Evolutionary conservation across 2,113 vertebrate species (phyloP), one percentile per base, ranked within the genome.

Genomic region (Oreochromis tanganicae): DNA sequence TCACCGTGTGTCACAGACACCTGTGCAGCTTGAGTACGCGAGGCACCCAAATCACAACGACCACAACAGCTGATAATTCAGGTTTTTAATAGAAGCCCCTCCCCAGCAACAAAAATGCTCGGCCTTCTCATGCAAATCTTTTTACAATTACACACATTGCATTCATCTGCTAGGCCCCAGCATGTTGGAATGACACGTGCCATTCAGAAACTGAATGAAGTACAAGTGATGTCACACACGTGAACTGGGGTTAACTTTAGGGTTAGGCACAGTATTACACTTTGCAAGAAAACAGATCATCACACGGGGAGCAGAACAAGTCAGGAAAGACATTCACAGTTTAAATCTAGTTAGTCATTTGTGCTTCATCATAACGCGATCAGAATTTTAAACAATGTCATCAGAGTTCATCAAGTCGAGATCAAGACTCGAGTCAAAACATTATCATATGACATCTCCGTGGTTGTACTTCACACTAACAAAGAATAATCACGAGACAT

Each of bases 401-500:
- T 93, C 83, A 89, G 5, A 83, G 85, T 87, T 91, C 87, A 84
- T 90, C 63, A 90, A 50, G 84, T 82, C 34, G 27, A 5, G 2
- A 5, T n/a, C 82, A 12, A 48, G 9, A 85, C 85, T 29, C 19
- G 9, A 88, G 81, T 80, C 82, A 88, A 43, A 46, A 92, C 80
- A 50, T 13, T 1, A 36, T 84, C 78, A 86, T 32, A 46, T 73
- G 85, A 89, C 88, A 89, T 61, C 7, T 48, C 11, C 38, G 19
- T 29, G 73, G 24, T 43, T 52, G 73, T 32, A 52, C 29, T 56
- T 3, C 14, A 21, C 17, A 21, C 59, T 36, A 19, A 55, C 56
- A 82, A 27, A 80, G 12, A 56, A 55, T 16, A 16, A 3, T 10
- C 14, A 56, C 6, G 71, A 32, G 80, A 75, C 27, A 80, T 50